phyloP scores from a whole-genome alignment of 2,888 invertebrate genomes.

The Linnaemya vulpina region DNA sequence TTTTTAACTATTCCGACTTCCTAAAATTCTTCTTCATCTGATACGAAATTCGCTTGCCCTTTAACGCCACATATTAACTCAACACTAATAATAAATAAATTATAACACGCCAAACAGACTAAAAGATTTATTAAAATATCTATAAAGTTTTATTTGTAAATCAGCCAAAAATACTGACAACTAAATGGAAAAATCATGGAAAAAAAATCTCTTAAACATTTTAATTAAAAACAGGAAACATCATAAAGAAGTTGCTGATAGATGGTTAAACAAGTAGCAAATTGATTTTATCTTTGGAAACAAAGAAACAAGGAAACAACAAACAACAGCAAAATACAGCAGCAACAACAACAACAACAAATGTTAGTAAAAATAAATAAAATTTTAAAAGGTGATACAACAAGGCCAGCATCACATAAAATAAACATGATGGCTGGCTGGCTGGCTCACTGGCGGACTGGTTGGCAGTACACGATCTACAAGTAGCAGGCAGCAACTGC shows the following conservation, averaged over 20 bases:
- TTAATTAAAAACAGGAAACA: constrained; percentile 65
- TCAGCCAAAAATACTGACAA: neutral
- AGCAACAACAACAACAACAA: neutral
- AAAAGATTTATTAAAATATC: constrained; percentile 26
- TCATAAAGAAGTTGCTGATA: constrained; percentile 56
- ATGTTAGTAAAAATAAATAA: constrained; percentile 31
- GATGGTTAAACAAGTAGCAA: constrained; percentile 62
- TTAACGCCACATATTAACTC: too few relatives aligned
- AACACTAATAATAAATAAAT: too few relatives aligned
- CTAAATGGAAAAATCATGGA: neutral
- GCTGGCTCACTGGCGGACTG: too few relatives aligned
- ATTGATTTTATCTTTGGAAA: constrained; percentile 58
- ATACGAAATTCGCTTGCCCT: too few relatives aligned
- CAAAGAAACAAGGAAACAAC: neutral
- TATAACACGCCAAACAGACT: constrained; percentile 12
- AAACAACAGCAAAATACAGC: neutral
- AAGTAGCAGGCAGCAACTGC: neutral
- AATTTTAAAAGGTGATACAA: constrained; percentile 59
- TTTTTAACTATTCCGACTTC: too few relatives aligned
- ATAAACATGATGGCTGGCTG: constrained; percentile 1
- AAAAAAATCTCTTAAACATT: constrained; percentile 46
- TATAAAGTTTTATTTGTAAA: constrained; percentile 40
- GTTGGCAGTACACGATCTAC: neutral
- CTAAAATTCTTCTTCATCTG: too few relatives aligned
- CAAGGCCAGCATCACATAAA: constrained; percentile 52